Percentiles rank a stretch among this genome's conserved stretches.
These are phyloP conservation scores for Acrocyrtus sp. DNA, from an alignment of 2,888 invertebrate genomes.

Conservation along the genomic window DNA sequence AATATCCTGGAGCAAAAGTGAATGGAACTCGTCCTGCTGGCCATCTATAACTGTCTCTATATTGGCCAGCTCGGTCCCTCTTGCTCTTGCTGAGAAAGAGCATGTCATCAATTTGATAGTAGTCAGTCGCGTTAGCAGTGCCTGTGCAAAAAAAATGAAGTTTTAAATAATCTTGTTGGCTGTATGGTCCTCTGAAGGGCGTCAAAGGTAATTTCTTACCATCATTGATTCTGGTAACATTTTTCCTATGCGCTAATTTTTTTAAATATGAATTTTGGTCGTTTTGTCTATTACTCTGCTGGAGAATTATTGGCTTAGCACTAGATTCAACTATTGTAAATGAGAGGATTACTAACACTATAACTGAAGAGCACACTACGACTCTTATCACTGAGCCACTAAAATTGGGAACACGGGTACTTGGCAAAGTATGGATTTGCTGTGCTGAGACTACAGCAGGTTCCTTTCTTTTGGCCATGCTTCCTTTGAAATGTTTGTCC, in stretches of 20 bases:
- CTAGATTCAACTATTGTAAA: background rate
- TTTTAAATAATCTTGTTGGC: background rate
- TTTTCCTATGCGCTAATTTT: background rate
- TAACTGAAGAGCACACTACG: background rate
- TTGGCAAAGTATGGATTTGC: background rate
- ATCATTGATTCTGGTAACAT: conserved; percentile 3
- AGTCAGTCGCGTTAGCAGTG: conserved; percentile 30
- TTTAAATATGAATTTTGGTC: background rate
- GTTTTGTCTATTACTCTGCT: background rate
- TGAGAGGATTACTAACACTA: conserved; percentile 1
- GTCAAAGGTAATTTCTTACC: background rate
- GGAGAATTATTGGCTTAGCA: conserved; percentile 7
- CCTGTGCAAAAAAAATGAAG: background rate
- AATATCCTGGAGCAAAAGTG: conserved; percentile 58
- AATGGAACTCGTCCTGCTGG: conserved; percentile 54
- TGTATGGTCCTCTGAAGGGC: background rate
- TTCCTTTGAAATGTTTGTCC: conserved; percentile 9
- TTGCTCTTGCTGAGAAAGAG: conserved; percentile 40
- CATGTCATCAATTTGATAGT: conserved; percentile 57
- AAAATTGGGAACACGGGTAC: background rate
- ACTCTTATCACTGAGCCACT: no score
- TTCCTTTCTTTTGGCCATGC: conserved; percentile 8
- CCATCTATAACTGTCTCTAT: conserved; percentile 57
- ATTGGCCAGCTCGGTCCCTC: conserved; percentile 52
- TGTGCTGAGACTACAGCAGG: no score